phyloP scores from a whole-genome alignment of 2,113 vertebrate genomes.

The Rhadina sibilatrix region DNA sequence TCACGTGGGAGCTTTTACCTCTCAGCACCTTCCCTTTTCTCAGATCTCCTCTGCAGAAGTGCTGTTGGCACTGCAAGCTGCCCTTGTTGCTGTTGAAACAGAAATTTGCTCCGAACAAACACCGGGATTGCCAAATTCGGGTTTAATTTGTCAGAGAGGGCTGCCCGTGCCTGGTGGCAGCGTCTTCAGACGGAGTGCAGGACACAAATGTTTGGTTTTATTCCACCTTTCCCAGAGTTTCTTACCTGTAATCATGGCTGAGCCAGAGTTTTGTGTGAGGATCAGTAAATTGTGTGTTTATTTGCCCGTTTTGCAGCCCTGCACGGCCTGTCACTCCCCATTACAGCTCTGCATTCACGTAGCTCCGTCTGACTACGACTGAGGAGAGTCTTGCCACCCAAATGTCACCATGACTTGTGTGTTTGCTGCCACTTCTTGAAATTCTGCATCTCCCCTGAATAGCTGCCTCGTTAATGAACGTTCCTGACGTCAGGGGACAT shows the following conservation, averaged over 20 bases:
- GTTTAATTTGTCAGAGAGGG: not conserved
- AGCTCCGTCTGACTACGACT: not conserved
- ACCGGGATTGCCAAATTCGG: not conserved
- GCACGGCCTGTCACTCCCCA: not conserved
- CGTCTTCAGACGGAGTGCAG: not conserved
- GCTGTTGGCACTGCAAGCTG: not conserved
- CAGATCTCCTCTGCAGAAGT: not conserved
- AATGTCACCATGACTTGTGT: not conserved
- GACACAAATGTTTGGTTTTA: not conserved
- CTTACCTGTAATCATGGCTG: not conserved
- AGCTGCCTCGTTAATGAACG: not conserved
- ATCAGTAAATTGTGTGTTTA: not conserved
- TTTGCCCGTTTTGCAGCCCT: not conserved
- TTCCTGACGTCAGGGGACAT: not conserved
- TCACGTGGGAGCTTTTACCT: slow-evolving; percentile 5
- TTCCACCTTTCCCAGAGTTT: not conserved
- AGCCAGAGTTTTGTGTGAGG: not conserved
- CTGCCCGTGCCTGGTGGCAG: not conserved
- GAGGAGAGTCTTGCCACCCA: not conserved
- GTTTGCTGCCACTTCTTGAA: not conserved
- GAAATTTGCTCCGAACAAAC: not conserved
- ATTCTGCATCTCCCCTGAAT: not conserved
- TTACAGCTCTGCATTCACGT: rapidly evolving
- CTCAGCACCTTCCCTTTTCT: not conserved
- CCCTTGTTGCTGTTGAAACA: not conserved